Base-by-base conservation (phyloP, 1,140 invertebrate species). In the Lasioglossum albipes region DNA sequence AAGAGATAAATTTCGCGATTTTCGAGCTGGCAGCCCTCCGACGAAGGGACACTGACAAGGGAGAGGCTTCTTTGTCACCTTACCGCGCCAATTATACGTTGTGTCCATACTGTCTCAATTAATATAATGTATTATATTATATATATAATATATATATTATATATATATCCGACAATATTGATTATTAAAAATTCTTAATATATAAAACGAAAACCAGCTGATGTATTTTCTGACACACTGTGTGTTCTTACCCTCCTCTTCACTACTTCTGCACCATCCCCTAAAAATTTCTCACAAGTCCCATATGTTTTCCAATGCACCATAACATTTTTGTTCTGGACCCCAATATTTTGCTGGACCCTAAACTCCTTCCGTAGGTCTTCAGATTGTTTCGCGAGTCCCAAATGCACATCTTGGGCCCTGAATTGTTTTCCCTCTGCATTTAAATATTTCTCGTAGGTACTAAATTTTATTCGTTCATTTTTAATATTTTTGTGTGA, bases 111-210 rank as follows among this genome's bases (percentile, higher is more conserved):
- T 92, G 90, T 92, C 90, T 92, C 91, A 92, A 93, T 91, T 91
- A 92, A 90, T 89, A 87, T 79, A 79, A 82, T 78, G 68, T 78
- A 82, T 82, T 82, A 82, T 81, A 81, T 75, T 76, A 81, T 66
- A 83, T 75, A 80, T 71, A 77, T 69, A 84, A 62, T 76, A 81
- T 76, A 75, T 80, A 66, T 79, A 90, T 89, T 91, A 91, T 92
- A 89, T 92, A 92, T 91, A 92, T 93, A 93, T 91, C 87, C 89
- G 91, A 93, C 91, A 93, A 93, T 93, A 93, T 93, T 92, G 90
- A 93, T 93, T 92, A 93, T 92, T 93, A 93, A 93, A 79, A 92
- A 91, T 91, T 92, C 92, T 93, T 92, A 91, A 91, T 92, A 93
- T 89, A 80, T 80, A 75, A 80, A 75, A 68, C 22, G 49, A 45